These are phyloP conservation scores for Scrobipalpa atriplicella DNA, from an alignment of 2,888 invertebrate species.

Conservation along the genomic window DNA sequence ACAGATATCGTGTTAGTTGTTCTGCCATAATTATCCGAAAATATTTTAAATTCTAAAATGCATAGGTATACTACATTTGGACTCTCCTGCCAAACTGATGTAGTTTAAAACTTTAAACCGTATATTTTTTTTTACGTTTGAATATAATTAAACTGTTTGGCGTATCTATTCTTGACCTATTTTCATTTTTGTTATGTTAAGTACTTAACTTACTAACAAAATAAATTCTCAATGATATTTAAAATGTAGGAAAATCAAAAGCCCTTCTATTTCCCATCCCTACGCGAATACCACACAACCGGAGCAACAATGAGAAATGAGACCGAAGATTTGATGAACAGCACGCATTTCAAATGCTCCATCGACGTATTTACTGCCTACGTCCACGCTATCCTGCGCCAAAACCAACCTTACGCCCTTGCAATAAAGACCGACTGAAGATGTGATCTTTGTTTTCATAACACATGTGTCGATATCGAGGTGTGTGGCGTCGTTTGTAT, in stretches of 20 bases:
- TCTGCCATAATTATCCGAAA: too few species aligned
- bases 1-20: too few species aligned
- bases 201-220: too few species aligned
- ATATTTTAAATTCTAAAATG: too few species aligned
- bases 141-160: too few species aligned
- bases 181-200: too few species aligned
- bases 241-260: background rate
- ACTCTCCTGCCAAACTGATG: too few species aligned
- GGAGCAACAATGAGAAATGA: constrained; percentile 67
- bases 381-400: constrained; percentile 36
- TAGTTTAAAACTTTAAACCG: too few species aligned
- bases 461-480: constrained; percentile 55
- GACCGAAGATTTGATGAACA: constrained; percentile 72
- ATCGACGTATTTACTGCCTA: constrained; percentile 66
- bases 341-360: constrained; percentile 61
- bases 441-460: constrained; percentile 26
- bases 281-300: constrained; percentile 47
- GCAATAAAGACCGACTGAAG: constrained; percentile 35
- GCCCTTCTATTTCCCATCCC: constrained; percentile 37
- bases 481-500: constrained; percentile 60
- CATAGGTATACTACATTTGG: too few species aligned
- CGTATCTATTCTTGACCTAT: too few species aligned
- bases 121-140: too few species aligned
- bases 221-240: too few species aligned
- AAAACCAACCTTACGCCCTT: constrained; percentile 39